These are phyloP conservation scores for Mustela nigripes DNA, from an alignment of 2,113 vertebrate genomes.

Conservation along the genomic window DNA sequence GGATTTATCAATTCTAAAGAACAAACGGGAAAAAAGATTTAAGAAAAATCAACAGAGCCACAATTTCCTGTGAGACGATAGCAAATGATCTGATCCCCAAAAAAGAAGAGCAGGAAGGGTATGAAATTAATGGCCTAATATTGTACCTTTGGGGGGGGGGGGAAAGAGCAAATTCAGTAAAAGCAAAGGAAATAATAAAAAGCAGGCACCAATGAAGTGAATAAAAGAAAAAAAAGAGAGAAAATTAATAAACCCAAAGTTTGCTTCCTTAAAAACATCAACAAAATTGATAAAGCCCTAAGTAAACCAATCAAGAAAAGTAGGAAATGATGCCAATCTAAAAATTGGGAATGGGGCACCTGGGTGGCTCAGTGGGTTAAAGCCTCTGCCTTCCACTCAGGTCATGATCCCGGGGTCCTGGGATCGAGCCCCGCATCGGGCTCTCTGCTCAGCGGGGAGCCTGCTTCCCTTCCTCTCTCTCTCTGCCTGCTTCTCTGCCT, in stretches of 20 bases:
- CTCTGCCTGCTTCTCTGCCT: no score
- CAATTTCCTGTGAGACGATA: neutral
- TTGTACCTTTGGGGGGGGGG: neutral
- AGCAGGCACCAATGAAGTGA: neutral
- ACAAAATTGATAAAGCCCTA: neutral
- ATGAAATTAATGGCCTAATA: neutral
- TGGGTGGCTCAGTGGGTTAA: no score
- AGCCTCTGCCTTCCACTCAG: no score
- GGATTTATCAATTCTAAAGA: neutral
- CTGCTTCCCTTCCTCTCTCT: no score
- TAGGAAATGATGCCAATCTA: neutral
- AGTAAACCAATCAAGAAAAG: neutral
- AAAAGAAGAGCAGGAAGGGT: neutral
- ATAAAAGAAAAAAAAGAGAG: neutral
- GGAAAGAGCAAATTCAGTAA: neutral
- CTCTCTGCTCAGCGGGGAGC: no score
- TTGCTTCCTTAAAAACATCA: neutral
- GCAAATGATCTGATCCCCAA: neutral
- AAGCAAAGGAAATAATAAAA: neutral
- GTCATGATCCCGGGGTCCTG: no score
- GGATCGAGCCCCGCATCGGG: no score
- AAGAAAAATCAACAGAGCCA: neutral
- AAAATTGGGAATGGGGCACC: neutral
- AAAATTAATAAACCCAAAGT: neutral
- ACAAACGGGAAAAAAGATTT: neutral